Evolutionary conservation across 2,888 invertebrate species (phyloP).

Genomic region (Empis livida): DNA sequence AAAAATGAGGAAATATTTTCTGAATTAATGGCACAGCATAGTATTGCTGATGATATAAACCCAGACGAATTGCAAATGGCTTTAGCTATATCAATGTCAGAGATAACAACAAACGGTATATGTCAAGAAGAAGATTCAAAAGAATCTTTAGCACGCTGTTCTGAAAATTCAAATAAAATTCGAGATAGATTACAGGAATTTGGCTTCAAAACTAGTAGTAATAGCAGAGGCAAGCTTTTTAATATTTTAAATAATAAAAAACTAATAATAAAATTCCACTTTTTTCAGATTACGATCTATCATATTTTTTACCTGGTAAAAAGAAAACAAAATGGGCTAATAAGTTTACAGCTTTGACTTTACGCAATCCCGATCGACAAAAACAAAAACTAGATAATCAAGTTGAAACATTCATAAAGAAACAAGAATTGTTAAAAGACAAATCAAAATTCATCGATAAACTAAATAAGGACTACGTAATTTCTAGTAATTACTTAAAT

Average conservation of each 20-base stretch:
- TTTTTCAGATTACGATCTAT: constrained; percentile 22
- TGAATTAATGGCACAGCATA: constrained; percentile 29
- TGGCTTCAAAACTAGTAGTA: constrained; percentile 39
- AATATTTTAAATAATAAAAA: too few relatives aligned
- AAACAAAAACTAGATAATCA: constrained; percentile 19
- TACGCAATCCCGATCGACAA: constrained; percentile 24
- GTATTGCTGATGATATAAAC: constrained; percentile 41
- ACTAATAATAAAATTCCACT: background rate
- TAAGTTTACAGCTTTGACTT: constrained; percentile 30
- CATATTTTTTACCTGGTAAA: constrained; percentile 16
- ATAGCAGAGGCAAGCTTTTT: constrained; percentile 1
- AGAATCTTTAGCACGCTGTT: constrained; percentile 3
- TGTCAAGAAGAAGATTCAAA: constrained; percentile 10
- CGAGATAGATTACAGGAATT: constrained; percentile 46
- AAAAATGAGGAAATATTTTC: constrained; percentile 30
- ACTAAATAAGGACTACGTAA: constrained; percentile 9
- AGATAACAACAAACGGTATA: constrained; percentile 19
- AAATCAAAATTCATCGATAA: constrained; percentile 15
- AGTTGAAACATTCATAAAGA: constrained; percentile 19
- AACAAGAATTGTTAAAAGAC: background rate
- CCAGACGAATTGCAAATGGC: constrained; percentile 54
- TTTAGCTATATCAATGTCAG: constrained; percentile 51
- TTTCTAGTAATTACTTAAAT: constrained; percentile 16
- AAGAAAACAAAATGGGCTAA: constrained; percentile 29
- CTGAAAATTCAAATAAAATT: constrained; percentile 25